Base-by-base conservation (phyloP, 2,888 invertebrate species). In the Ichneumoninae sp. region DNA sequence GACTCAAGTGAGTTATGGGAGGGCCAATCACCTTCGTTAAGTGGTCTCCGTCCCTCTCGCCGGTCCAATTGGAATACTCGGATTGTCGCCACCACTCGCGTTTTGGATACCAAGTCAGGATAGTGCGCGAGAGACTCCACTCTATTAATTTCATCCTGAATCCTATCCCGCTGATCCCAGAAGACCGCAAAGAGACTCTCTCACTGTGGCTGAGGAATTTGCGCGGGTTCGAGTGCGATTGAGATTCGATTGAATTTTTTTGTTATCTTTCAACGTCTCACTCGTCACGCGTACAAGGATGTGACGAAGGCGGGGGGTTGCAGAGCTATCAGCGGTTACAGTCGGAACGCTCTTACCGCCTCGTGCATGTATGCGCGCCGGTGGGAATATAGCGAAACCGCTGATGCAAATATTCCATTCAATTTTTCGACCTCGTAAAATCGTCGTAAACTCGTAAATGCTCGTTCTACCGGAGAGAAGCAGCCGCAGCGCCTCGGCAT, bases 351-450 rank as follows among this genome's bases (percentile, higher is more conserved):
- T 63, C 50, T 75, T 69, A 54, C 50, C n/a, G 47, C 66, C 69
- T 74, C 63, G 73, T 81, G 63, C 78, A 60, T 81, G 63, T 81
- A 44, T 84, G 69, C 73, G 73, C 54, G 69, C 47, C 69, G 6
- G 47, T 36, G 36, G 60, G 47, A 65, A 50, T 68, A 69, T 68
- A 30, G 52, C 68, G 76, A 77, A 83, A 81, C 65, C 77, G 84
- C 84, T 84, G 84, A 84, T 84, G 84, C 84, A 78, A 84, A 84
- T 84, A 81, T 84, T 81, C 81, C 84, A 81, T 84, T 84, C 77
- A 84, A 84, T 78, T 77, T 84, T 84, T 81, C 81, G 81, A 50
- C 74, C 73, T 84, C 84, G 84, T 84, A 84, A 84, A 84, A 84
- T 84, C 73, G 84, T 81, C 84, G 81, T 84, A 81, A 84, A 81